phyloP scores from a whole-genome alignment of 2,888 invertebrate genomes.

The Acanthococcus lagerstroemiae region DNA sequence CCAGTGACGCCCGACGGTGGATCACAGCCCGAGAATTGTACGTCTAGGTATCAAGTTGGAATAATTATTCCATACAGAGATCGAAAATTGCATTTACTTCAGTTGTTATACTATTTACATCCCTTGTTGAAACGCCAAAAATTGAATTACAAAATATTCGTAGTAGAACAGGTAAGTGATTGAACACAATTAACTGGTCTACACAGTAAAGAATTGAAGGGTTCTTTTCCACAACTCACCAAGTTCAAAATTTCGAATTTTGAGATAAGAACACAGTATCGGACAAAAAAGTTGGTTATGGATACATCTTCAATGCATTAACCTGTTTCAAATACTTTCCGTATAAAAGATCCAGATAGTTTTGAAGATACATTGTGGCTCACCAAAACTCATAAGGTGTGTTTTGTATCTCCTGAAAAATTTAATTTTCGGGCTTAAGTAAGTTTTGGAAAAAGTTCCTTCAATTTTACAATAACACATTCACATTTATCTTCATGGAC shows the following conservation, averaged over 20 bases:
- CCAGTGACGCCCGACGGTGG: conserved; percentile 44
- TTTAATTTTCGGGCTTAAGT: no score
- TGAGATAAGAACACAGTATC: not conserved
- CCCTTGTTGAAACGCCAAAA: conserved; percentile 46
- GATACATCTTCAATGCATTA: no score
- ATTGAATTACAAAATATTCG: conserved; percentile 45
- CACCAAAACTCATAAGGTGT: no score
- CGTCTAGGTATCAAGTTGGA: conserved; percentile 46
- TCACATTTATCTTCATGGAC: no score
- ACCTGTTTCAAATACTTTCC: no score
- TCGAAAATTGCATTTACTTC: conserved; percentile 43
- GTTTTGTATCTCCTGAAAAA: no score
- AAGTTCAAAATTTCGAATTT: conserved; percentile 17
- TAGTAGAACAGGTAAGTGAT: conserved; percentile 46
- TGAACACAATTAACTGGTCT: no score
- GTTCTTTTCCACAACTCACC: conserved; percentile 31
- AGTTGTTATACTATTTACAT: conserved; percentile 44
- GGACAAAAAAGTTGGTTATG: no score
- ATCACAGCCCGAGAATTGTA: conserved; percentile 44
- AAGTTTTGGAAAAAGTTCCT: no score
- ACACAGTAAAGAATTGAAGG: conserved; percentile 1
- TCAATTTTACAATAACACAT: no score
- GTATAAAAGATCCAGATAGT: no score
- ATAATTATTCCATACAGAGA: conserved; percentile 51
- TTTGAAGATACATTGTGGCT: no score